phyloP scores from a whole-genome alignment of 2,888 invertebrate genomes.

The Ophion obscuratus region DNA sequence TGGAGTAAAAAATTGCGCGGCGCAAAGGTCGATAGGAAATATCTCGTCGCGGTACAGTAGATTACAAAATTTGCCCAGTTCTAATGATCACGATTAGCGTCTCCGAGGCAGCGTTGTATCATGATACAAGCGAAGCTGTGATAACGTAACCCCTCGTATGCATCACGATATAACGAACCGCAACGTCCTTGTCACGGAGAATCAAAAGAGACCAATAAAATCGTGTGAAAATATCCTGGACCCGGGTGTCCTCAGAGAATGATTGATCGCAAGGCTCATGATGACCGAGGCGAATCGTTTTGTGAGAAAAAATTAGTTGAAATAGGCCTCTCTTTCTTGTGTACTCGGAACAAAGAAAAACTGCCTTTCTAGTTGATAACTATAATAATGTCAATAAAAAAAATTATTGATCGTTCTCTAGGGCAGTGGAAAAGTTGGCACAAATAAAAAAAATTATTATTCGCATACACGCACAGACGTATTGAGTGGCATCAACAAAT shows the following conservation, averaged over 20 bases:
- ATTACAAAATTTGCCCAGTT: slow-evolving; percentile 45
- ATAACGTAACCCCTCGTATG: slow-evolving; percentile 33
- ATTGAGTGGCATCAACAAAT: no score
- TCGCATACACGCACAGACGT: no score
- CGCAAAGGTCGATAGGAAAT: slow-evolving; percentile 10
- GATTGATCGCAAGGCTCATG: not conserved
- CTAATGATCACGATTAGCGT: slow-evolving; percentile 34
- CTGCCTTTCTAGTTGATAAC: not conserved
- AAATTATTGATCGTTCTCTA: no score
- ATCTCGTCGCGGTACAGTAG: slow-evolving; percentile 6
- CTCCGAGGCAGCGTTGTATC: slow-evolving; percentile 54
- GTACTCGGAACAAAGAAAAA: no score
- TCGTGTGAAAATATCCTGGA: not conserved
- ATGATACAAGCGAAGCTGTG: no score
- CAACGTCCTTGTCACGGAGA: slow-evolving; percentile 19
- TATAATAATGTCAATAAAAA: not conserved
- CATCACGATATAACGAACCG: slow-evolving; percentile 44
- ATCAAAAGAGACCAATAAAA: not conserved
- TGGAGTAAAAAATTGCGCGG: not conserved
- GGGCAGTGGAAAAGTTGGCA: no score
- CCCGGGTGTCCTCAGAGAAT: not conserved
- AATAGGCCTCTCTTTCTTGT: not conserved
- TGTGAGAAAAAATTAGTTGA: not conserved
- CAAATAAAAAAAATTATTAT: no score
- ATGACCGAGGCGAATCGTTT: not conserved